These are phyloP conservation scores for Urocolius indicus DNA, from an alignment of 2,113 vertebrate species.

Conservation along the genomic window DNA sequence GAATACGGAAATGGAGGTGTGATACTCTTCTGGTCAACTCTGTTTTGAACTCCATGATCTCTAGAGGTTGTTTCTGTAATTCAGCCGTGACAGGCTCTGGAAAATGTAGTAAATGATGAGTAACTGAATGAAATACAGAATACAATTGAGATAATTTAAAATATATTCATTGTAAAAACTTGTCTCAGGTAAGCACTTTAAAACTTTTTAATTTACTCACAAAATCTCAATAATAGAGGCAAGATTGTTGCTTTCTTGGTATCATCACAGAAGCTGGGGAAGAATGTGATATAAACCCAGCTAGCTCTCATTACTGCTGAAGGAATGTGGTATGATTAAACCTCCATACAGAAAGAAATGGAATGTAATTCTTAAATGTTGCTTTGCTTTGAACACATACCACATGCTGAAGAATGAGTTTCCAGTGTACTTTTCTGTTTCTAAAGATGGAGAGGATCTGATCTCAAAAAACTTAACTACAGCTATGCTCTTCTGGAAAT, in stretches of 20 bases:
- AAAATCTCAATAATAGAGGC: background rate
- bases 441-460: background rate
- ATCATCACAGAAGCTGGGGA: background rate
- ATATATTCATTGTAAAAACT: background rate
- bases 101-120: background rate
- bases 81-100: background rate
- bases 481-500: background rate
- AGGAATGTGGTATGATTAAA: constrained; percentile 46
- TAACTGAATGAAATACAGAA: background rate
- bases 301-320: constrained; percentile 32
- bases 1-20: background rate
- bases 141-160: background rate
- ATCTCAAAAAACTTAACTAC: background rate
- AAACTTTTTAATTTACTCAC: background rate
- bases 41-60: background rate
- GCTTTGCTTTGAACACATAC: constrained; percentile 13
- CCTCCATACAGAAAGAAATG: background rate
- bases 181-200: background rate
- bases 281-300: background rate
- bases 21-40: background rate
- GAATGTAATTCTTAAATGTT: constrained; percentile 22
- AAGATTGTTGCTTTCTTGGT: background rate
- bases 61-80: background rate
- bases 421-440: background rate
- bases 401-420: background rate